Evolutionary conservation across 2,888 invertebrate genomes (phyloP).

Genomic region (Acleris holmiana): DNA sequence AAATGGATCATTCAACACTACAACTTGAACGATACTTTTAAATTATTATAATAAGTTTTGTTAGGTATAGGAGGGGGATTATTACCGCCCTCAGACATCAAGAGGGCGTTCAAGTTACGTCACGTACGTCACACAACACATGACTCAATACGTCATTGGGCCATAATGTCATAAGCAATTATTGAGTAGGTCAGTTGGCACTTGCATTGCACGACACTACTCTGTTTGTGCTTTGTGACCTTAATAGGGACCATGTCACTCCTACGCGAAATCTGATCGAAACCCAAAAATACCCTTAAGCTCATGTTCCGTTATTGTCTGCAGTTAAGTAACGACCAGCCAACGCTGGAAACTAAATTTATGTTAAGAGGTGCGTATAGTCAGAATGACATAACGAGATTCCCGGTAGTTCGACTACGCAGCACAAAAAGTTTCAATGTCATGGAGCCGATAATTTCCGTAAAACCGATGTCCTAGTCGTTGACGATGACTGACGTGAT

Average conservation of each 20-base stretch:
- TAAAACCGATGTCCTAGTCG: slow-evolving; percentile 31
- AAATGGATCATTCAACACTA: no score
- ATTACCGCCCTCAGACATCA: slow-evolving; percentile 13
- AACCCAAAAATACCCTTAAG: neutral
- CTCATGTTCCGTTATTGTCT: neutral
- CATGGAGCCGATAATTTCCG: slow-evolving; percentile 37
- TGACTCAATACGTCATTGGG: slow-evolving; percentile 61
- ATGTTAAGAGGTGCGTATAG: slow-evolving; percentile 19
- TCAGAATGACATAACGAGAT: slow-evolving; percentile 31
- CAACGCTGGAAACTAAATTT: slow-evolving; percentile 4
- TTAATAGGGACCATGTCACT: slow-evolving; percentile 19
- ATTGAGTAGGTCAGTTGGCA: slow-evolving; percentile 57
- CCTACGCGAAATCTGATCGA: neutral
- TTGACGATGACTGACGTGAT: slow-evolving; percentile 16
- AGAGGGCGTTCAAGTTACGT: slow-evolving; percentile 35
- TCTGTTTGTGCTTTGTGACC: neutral
- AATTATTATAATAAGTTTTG: no score
- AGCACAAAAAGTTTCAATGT: slow-evolving; percentile 38
- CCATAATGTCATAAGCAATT: slow-evolving; percentile 54
- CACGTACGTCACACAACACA: slow-evolving; percentile 44
- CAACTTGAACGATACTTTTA: no score
- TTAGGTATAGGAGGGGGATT: no score
- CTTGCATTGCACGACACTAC: slow-evolving; percentile 38
- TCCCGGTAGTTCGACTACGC: slow-evolving; percentile 35
- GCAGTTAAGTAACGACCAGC: neutral